Evolutionary conservation across 2,113 vertebrate species (phyloP), one percentile per base, ranked within the genome.

Genomic region (Lepus timidus): DNA sequence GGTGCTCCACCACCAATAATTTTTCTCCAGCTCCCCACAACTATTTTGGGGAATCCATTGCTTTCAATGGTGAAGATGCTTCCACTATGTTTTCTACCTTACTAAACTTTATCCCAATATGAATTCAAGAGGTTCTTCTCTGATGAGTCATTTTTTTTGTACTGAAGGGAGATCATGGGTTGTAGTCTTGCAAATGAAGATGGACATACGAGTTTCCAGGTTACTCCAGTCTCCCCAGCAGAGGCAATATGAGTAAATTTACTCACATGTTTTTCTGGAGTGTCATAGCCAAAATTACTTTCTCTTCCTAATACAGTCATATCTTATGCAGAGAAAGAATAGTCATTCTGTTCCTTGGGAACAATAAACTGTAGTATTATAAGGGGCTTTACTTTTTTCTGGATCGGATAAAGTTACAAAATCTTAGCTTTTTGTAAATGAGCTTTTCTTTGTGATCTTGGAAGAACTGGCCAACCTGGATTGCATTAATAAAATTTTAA

Each of bases 371-470:
- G 44, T 19, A 17, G 62, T 49, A 10, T 12, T 62, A 0, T 68
- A 55, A 70, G 25, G 10, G 17, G 13, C 29, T 90, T 36, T 44
- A 84, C 14, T 62, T 1, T 70, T 90, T 85, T n/a, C 58, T 84
- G 80, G 20, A 16, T 73, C 44, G 44, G 6, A 22, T 89, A 31
- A 84, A 51, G 4, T 90, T 75, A 65, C 4, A 68, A 89, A 85
- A 85, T 3, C 12, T 88, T 64, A 85, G 2, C 27, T 16, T 44
- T 80, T 31, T 85, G 2, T 20, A 80, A 58, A 76, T 13, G 12
- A 51, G 11, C 85, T 80, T 61, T 25, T 95, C 80, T 90, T 82
- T 91, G 49, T 55, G 27, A 22, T 70, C 27, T 6, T 83, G 84
- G n/a, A 84, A 93, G 22, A 39, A 78, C 62, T 78, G 65, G 1